phyloP scores from a whole-genome alignment of 2,797 vertebrate species.

The Buceros bicornis region DNA sequence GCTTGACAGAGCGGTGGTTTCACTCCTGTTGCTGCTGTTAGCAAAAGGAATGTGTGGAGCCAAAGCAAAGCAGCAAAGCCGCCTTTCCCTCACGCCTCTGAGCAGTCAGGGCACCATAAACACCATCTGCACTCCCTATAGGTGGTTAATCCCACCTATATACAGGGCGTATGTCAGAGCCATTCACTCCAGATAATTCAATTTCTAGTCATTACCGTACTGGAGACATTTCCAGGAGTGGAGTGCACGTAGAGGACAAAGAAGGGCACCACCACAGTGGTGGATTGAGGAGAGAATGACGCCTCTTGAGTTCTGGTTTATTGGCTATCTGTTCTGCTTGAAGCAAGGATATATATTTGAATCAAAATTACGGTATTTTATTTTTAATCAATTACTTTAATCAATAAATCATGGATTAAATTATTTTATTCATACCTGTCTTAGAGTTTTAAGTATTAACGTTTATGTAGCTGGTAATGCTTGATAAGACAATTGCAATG shows the following conservation, averaged over 20 bases:
- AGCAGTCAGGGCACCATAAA: neutral
- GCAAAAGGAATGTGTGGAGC: neutral
- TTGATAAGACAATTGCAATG: neutral
- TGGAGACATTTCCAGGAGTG: neutral
- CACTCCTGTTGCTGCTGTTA: neutral
- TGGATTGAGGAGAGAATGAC: neutral
- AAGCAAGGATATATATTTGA: neutral
- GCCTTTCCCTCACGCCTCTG: neutral
- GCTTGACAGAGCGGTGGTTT: neutral
- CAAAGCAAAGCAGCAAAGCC: neutral
- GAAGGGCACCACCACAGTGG: neutral
- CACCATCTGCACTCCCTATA: slow-evolving; percentile 27
- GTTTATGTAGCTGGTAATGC: neutral
- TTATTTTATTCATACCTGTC: neutral
- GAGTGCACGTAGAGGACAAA: neutral
- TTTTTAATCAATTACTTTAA: neutral
- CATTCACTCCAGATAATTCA: neutral
- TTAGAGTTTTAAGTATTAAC: neutral
- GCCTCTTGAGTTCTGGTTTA: neutral
- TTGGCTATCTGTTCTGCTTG: neutral
- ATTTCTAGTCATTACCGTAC: neutral
- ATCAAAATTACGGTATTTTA: neutral
- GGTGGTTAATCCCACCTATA: slow-evolving; percentile 22
- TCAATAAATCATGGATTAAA: neutral
- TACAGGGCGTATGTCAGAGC: neutral